Percentiles rank a stretch among this genome's conserved stretches.
Evolutionary conservation across 2,888 invertebrate genomes (phyloP).

Genomic region (Callyntrura sp.): DNA sequence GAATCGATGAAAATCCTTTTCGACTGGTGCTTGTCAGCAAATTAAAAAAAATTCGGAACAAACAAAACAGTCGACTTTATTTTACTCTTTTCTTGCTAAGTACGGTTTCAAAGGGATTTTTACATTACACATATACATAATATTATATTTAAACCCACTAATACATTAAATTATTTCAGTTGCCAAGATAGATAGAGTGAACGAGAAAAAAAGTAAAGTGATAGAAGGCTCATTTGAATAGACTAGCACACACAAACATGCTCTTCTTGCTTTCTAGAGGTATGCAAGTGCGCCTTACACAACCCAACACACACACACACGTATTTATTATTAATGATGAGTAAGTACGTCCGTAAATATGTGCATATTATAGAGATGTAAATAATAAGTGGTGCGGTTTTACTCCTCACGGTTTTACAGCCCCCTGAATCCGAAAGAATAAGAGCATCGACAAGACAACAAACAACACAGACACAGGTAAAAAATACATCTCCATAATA

Average conservation of each 20-base stretch:
- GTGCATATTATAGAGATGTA: slow-evolving; percentile 41
- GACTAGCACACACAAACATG: not conserved
- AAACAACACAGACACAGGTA: slow-evolving; percentile 23
- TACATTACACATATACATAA: slow-evolving; percentile 12
- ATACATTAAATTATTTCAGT: slow-evolving; percentile 24
- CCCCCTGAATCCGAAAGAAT: not conserved
- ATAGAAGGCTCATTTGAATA: slow-evolving; percentile 14
- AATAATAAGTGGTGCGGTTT: slow-evolving; percentile 36
- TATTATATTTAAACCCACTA: slow-evolving; percentile 5
- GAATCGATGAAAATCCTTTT: slow-evolving; percentile 33
- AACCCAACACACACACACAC: not conserved
- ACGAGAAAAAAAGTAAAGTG: slow-evolving; percentile 29
- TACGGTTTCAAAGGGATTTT: no score
- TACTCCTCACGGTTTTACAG: not conserved
- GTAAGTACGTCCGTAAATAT: not conserved
- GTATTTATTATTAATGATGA: slow-evolving; percentile 24
- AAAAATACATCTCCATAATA: slow-evolving; percentile 66
- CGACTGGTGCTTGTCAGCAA: slow-evolving; percentile 41
- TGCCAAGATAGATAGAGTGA: slow-evolving; percentile 14
- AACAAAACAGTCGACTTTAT: not conserved
- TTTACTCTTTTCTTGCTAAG: slow-evolving; percentile 15
- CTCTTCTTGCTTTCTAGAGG: no score
- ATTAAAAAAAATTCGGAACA: slow-evolving; percentile 5
- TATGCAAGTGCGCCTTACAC: not conserved
- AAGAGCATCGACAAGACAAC: slow-evolving; percentile 38